A percentile compares a stretch with the other conserved stretches of the same genome.
Evolutionary conservation across 2,888 invertebrate species (phyloP).

Genomic region (Griposia aprilina): DNA sequence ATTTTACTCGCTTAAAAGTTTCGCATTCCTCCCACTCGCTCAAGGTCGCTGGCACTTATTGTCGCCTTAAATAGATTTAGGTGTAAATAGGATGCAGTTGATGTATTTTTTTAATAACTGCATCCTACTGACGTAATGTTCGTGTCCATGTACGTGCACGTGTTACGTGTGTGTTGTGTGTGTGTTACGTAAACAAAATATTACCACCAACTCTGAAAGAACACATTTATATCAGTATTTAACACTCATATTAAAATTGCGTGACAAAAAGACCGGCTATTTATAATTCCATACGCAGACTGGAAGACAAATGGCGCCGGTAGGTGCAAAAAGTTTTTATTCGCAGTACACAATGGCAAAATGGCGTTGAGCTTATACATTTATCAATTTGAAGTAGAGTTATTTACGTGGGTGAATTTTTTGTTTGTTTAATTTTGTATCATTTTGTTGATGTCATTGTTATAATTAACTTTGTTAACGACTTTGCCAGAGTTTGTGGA

Average conservation of each 20-base stretch:
- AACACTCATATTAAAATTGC: conserved; percentile 57
- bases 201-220: no score
- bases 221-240: conserved; percentile 12
- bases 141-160: no score
- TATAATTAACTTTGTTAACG: conserved; percentile 4
- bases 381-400: conserved; percentile 63
- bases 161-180: no score
- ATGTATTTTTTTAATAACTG: no score
- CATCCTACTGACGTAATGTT: no score
- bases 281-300: conserved; percentile 63
- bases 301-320: conserved; percentile 62
- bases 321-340: conserved; percentile 69
- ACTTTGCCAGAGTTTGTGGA: not conserved
- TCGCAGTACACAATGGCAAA: conserved; percentile 58
- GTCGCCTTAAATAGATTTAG: no score
- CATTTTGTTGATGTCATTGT: conserved; percentile 35
- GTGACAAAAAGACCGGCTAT: conserved; percentile 58
- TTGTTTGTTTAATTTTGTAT: conserved; percentile 47
- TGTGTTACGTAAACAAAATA: no score
- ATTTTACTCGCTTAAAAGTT: no score
- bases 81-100: no score
- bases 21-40: no score
- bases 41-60: no score
- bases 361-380: conserved; percentile 59
- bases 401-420: conserved; percentile 46